Percentiles rank a stretch among this genome's conserved stretches.
phyloP scores from a whole-genome alignment of 2,797 vertebrate genomes.

The Benthosema pterotum region DNA sequence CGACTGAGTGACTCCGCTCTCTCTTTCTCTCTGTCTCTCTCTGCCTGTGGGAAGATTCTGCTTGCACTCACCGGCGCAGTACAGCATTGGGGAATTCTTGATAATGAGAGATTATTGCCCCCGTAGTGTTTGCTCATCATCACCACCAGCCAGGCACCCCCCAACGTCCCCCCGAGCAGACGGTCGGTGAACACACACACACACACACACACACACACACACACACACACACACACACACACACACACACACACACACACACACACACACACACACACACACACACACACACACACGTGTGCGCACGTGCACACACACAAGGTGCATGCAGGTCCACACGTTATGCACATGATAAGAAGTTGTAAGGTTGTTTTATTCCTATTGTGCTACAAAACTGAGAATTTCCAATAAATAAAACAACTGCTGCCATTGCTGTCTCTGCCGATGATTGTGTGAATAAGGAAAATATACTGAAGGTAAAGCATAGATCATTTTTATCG shows the following conservation, averaged over 20 bases:
- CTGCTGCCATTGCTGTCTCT: too few species aligned
- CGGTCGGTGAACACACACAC: too few species aligned
- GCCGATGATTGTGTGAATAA: too few species aligned
- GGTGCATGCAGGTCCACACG: background rate
- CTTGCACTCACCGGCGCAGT: conserved; percentile 53
- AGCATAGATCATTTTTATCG: too few species aligned
- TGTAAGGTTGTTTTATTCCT: too few species aligned
- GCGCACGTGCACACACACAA: background rate
- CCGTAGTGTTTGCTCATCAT: conserved; percentile 77
- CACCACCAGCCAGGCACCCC: conserved; percentile 23
- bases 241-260: conserved; percentile 11
- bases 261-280: conserved; percentile 1
- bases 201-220: conserved; percentile 1
- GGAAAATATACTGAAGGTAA: too few species aligned
- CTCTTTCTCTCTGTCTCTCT: conserved; percentile 52
- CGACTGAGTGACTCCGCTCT: conserved; percentile 79
- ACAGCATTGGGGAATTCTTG: conserved; percentile 68
- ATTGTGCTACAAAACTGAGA: too few species aligned
- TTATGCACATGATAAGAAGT: too few species aligned
- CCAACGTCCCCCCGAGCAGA: conserved; percentile 11
- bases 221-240: conserved; percentile 10
- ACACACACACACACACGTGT: conserved; percentile 3
- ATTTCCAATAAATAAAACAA: too few species aligned
- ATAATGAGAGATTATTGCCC: conserved; percentile 84
- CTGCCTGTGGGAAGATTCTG: conserved; percentile 78